Conservation (phyloP, 2,113 vertebrate species). For the Paralichthys olivaceus region DNA sequence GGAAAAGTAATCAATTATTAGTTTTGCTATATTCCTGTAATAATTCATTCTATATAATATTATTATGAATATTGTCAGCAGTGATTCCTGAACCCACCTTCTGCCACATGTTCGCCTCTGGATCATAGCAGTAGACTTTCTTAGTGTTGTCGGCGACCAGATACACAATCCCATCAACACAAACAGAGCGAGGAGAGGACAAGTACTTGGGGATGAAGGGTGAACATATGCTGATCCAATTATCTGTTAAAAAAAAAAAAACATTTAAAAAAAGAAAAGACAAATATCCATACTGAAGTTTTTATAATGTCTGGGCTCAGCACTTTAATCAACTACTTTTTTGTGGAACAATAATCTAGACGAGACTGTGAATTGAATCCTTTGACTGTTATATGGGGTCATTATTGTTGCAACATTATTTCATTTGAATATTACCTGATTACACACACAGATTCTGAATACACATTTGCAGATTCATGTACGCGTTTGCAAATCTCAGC, state of each 20-base stretch:
- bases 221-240: slow-evolving; percentile 90
- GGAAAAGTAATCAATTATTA: background rate
- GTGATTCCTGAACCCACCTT: slow-evolving; percentile 82
- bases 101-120: slow-evolving; percentile 95
- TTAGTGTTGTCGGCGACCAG: slow-evolving; percentile 97
- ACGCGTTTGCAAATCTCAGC: too few relatives aligned
- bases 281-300: background rate
- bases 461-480: too few relatives aligned
- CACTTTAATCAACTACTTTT: background rate
- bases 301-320: too few relatives aligned
- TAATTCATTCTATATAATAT: background rate
- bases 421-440: too few relatives aligned
- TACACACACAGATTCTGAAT: too few relatives aligned
- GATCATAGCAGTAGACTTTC: slow-evolving; percentile 92
- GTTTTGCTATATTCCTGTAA: background rate
- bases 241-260: slow-evolving; percentile 82
- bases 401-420: too few relatives aligned
- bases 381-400: too few relatives aligned
- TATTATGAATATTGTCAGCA: background rate
- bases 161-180: slow-evolving; percentile 88
- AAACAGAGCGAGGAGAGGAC: slow-evolving; percentile 90
- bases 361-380: too few relatives aligned
- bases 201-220: slow-evolving; percentile 98
- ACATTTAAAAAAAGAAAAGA: background rate
- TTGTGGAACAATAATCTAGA: too few relatives aligned